phyloP scores from a whole-genome alignment of 2,888 invertebrate species.

The Rhopalosiphum nymphaeae region DNA sequence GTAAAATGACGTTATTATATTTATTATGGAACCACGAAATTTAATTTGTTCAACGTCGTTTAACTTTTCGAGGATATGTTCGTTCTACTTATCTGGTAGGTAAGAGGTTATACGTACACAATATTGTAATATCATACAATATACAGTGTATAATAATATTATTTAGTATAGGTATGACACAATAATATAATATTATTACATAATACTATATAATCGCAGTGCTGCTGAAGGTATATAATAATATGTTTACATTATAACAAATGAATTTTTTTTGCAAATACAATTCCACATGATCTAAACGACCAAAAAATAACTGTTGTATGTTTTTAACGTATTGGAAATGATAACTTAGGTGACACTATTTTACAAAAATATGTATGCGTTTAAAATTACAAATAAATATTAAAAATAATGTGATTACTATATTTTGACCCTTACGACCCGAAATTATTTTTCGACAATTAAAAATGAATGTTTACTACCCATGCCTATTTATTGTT shows the following conservation, averaged over 20 bases:
- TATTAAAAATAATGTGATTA: background rate
- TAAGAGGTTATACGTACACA: background rate
- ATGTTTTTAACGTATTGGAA: background rate
- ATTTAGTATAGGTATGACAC: background rate
- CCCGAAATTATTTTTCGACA: background rate
- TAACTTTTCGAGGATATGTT: background rate
- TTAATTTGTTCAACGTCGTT: conserved; percentile 18
- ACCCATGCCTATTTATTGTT: background rate
- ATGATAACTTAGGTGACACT: background rate
- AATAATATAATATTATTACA: background rate
- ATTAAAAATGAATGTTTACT: background rate
- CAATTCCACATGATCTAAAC: background rate
- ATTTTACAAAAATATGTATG: background rate
- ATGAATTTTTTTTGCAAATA: background rate
- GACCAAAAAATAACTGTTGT: too few relatives aligned
- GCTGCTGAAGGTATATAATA: background rate
- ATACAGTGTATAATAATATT: background rate
- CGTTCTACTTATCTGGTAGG: background rate
- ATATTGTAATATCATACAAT: background rate
- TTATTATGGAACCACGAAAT: background rate
- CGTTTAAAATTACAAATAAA: background rate
- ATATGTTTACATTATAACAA: background rate
- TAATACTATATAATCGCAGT: background rate
- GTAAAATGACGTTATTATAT: conserved; percentile 4
- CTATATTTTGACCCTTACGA: background rate